Percentiles rank a stretch among this genome's conserved stretches.
phyloP scores from a whole-genome alignment of 2,797 vertebrate genomes.

The Propithecus deckenii region DNA sequence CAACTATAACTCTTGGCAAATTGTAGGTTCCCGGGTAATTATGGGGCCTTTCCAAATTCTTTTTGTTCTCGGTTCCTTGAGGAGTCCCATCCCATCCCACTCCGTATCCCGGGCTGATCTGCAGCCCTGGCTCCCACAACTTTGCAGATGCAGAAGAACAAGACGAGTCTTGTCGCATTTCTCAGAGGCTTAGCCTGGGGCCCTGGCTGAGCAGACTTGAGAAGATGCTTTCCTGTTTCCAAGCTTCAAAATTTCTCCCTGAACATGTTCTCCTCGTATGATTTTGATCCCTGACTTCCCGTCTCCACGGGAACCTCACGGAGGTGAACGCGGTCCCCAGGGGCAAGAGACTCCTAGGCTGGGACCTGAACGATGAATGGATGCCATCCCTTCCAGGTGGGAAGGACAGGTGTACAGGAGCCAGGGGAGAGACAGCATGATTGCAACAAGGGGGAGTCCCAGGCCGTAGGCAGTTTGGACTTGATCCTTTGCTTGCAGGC shows the following conservation, averaged over 20 bases:
- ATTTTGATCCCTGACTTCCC: neutral
- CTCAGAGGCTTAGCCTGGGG: neutral
- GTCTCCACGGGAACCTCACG: neutral
- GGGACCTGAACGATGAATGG: neutral
- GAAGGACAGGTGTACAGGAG: neutral
- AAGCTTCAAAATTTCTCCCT: neutral
- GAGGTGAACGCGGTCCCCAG: neutral
- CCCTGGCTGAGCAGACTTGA: neutral
- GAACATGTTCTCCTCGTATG: neutral
- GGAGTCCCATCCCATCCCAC: neutral
- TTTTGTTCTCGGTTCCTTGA: neutral
- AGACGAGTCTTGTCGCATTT: neutral
- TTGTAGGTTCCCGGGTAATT: neutral
- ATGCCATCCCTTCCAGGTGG: neutral
- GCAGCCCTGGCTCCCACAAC: neutral
- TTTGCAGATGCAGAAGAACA: neutral
- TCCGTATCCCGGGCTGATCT: neutral
- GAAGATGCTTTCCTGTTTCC: neutral
- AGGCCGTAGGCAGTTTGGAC: neutral
- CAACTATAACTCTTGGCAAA: neutral
- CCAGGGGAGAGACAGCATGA: neutral
- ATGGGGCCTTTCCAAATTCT: neutral
- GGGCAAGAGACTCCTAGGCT: neutral
- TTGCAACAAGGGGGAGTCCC: neutral
- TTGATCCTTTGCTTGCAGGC: neutral